Percentiles rank a stretch among this genome's conserved stretches.
Evolutionary conservation across 2,888 invertebrate species (phyloP).

Genomic region (Diadegma fenestrale): DNA sequence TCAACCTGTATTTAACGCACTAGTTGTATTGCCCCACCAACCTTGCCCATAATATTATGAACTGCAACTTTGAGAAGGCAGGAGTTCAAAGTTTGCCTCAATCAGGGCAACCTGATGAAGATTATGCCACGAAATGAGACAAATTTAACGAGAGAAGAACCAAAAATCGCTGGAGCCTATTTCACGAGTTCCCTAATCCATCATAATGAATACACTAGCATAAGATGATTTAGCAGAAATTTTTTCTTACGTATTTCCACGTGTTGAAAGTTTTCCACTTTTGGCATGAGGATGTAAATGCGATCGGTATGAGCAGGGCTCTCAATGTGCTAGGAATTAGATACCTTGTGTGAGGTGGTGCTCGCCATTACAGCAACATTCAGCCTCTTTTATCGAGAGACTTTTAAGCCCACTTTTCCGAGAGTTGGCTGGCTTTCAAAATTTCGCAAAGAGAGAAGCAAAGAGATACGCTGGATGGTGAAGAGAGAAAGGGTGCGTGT

Average conservation of each 20-base stretch:
- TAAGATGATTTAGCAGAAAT: constrained; percentile 4
- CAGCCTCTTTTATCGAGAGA: constrained; percentile 83
- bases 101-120: not conserved
- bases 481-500: constrained; percentile 33
- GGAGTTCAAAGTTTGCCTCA: not conserved
- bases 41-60: not conserved
- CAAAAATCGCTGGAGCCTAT: not conserved
- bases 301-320: constrained; percentile 44
- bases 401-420: constrained; percentile 84
- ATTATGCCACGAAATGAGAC: not conserved
- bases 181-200: not conserved
- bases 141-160: not conserved
- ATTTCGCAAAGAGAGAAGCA: constrained; percentile 78
- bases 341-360: constrained; percentile 33
- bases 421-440: constrained; percentile 84
- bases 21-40: constrained; percentile 11
- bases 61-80: not conserved
- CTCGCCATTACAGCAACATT: constrained; percentile 66
- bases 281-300: constrained; percentile 39
- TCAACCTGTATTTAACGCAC: constrained; percentile 25
- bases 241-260: constrained; percentile 48
- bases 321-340: constrained; percentile 32
- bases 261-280: constrained; percentile 23
- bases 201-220: not conserved
- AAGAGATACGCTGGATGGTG: constrained; percentile 55